Evolutionary conservation across 1,140 invertebrate species (phyloP).

Genomic region (Spodoptera frugiperda): DNA sequence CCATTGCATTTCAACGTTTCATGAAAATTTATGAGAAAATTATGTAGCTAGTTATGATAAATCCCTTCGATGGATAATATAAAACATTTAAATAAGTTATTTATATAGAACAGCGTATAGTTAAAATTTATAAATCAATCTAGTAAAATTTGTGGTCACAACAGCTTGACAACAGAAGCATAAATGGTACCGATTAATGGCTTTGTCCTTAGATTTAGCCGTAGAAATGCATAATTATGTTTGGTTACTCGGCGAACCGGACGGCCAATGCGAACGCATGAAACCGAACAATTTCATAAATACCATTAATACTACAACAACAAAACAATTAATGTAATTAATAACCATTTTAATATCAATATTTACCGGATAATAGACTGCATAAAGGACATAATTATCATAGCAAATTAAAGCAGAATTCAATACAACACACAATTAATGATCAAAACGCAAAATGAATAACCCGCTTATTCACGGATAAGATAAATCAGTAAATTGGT

Average conservation of each 20-base stretch:
- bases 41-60: neutral
- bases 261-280: too few relatives aligned
- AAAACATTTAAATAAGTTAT: too few relatives aligned
- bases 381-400: neutral
- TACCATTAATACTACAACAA: neutral
- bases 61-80: too few relatives aligned
- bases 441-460: neutral
- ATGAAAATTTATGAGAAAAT: too few relatives aligned
- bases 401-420: neutral
- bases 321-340: neutral
- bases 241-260: too few relatives aligned
- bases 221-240: too few relatives aligned
- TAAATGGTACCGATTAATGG: too few relatives aligned
- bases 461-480: neutral
- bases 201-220: too few relatives aligned
- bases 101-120: too few relatives aligned
- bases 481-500: constrained; percentile 23
- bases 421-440: neutral
- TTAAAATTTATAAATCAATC: too few relatives aligned
- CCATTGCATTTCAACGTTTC: neutral
- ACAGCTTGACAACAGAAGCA: neutral
- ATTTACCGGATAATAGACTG: neutral
- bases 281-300: too few relatives aligned
- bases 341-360: neutral
- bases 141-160: too few relatives aligned